phyloP scores from a whole-genome alignment of 2,113 vertebrate genomes.

The cat (Felis catus) region F.catus_Fca126_mat1.0 CM031420.1:155235001-155235500 shows the following conservation, averaged over 20 bases:
- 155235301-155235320: not conserved
- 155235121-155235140: not conserved
- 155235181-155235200: not conserved
- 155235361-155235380: not conserved
- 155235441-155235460: not conserved
- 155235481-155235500: not conserved
- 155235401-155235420: not conserved
- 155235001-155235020: no score
- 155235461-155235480: not conserved
- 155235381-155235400: not conserved
- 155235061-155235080: not conserved
- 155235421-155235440: not conserved
- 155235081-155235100: not conserved
- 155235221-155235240: not conserved
- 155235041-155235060: not conserved
- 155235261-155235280: not conserved
- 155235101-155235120: not conserved
- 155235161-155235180: not conserved
- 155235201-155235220: not conserved
- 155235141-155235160: not conserved
- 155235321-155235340: not conserved
- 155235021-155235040: no score
- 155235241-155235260: not conserved
- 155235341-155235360: not conserved
- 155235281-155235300: not conserved